Conservation (phyloP, 2,797 vertebrate genomes). For the Smutsia gigantea region DNA sequence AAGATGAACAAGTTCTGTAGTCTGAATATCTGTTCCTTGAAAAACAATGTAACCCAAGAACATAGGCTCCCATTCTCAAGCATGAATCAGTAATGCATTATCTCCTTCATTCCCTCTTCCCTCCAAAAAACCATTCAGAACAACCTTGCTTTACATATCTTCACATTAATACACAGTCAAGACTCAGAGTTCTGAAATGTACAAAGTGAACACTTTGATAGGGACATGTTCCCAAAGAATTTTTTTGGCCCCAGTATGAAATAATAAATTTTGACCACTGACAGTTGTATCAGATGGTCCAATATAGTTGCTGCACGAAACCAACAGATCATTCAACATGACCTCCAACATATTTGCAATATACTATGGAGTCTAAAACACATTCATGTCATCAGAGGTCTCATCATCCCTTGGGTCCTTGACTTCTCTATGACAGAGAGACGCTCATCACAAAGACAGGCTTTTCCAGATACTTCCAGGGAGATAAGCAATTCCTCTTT, state of each 20-base stretch:
- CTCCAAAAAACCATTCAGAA: not conserved
- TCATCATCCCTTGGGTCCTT: not conserved
- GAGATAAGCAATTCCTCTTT: not conserved
- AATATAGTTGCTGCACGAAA: not conserved
- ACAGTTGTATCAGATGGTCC: not conserved
- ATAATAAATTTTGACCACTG: not conserved
- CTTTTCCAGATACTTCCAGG: not conserved
- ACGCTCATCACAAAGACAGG: not conserved
- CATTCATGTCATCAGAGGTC: not conserved
- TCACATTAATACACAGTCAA: not conserved
- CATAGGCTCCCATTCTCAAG: not conserved
- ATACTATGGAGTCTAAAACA: not conserved
- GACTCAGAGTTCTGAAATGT: not conserved
- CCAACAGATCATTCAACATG: not conserved
- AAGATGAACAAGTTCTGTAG: not conserved
- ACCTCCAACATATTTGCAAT: not conserved
- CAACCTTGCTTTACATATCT: not conserved
- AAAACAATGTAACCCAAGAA: not conserved
- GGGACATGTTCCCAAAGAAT: not conserved
- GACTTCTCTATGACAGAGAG: not conserved
- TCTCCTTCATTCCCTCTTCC: not conserved
- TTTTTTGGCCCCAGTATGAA: not conserved
- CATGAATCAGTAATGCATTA: not conserved
- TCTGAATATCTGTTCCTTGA: constrained; percentile 17
- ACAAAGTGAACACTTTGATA: not conserved